A percentile compares a stretch with the other conserved stretches of the same genome.
phyloP scores from a whole-genome alignment of 1,140 invertebrate genomes.

The Aphelenchoides fujianensis region DNA sequence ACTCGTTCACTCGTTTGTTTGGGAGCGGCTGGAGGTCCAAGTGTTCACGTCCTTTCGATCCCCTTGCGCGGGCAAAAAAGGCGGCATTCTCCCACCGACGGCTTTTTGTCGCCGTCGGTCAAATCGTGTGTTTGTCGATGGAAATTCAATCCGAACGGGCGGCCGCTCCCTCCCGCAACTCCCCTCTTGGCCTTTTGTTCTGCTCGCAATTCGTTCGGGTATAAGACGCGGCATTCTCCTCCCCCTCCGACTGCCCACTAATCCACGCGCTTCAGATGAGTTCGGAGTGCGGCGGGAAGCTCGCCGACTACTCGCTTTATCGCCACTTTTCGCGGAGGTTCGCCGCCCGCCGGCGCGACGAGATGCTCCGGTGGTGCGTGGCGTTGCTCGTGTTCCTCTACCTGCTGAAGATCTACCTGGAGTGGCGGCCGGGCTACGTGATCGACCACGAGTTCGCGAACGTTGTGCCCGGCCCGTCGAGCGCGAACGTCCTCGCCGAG shows the following conservation, averaged over 20 bases:
- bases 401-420: constrained; percentile 1
- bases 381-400: neutral
- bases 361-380: constrained; percentile 6
- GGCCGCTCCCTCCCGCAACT: no score
- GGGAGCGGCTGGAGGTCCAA: no score
- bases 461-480: constrained; percentile 14
- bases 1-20: no score
- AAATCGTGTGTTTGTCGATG: no score
- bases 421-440: neutral
- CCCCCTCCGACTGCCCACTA: neutral
- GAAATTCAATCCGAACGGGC: no score
- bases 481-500: constrained; percentile 7
- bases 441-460: constrained; percentile 1
- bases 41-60: no score
- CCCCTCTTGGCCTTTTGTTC: no score
- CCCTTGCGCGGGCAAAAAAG: no score
- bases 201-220: no score
- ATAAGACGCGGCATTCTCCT: no score
- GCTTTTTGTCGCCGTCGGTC: no score
- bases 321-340: neutral
- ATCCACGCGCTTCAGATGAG: neutral
- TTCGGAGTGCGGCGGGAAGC: neutral
- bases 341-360: neutral
- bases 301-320: neutral
- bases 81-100: no score